Evolutionary conservation across 2,113 vertebrate genomes (phyloP), one percentile per base, ranked within the genome.

Genomic region (Turnix velox): DNA sequence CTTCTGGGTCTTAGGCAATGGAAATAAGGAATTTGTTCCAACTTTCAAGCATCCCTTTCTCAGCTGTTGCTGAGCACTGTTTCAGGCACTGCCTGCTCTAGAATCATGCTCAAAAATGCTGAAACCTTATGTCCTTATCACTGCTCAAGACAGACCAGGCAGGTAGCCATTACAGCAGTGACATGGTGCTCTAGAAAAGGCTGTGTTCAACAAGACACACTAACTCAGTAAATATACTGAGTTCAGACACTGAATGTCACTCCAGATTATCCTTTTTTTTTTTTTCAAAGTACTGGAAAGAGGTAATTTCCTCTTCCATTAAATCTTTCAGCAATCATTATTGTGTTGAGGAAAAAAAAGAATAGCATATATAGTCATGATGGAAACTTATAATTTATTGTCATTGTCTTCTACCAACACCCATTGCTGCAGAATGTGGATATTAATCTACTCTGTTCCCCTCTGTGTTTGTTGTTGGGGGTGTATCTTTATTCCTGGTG

Each of bases 81-180:
- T 52, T 52, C 30, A 17, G 3, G 17, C 1, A 5, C 19, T 49
- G 40, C 19, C 25, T 17, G 12, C 37, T 18, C 6, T 4, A 0
- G 4, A 8, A 12, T 24, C 8, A n/a, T 40, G 31, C 27, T 18
- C n/a, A 10, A 27, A 13, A 4, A 8, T 1, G 16, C 14, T 1
- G 0, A n/a, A 48, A 28, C 58, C 28, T 30, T 18, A 1, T 33
- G 18, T 18, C 12, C 16, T 66, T 28, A 9, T 18, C 2, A 0
- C 5, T 24, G n/a, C 22, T 30, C n/a, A n/a, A n/a, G n/a, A n/a
- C n/a, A n/a, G n/a, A n/a, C n/a, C n/a, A n/a, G n/a, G n/a, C n/a
- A n/a, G n/a, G n/a, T n/a, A n/a, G n/a, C n/a, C n/a, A n/a, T n/a
- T n/a, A n/a, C n/a, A n/a, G n/a, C n/a, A n/a, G n/a, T n/a, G 59